Evolutionary conservation across 2,113 vertebrate species (phyloP).

Genomic region (Gymnocephalus cernua): DNA sequence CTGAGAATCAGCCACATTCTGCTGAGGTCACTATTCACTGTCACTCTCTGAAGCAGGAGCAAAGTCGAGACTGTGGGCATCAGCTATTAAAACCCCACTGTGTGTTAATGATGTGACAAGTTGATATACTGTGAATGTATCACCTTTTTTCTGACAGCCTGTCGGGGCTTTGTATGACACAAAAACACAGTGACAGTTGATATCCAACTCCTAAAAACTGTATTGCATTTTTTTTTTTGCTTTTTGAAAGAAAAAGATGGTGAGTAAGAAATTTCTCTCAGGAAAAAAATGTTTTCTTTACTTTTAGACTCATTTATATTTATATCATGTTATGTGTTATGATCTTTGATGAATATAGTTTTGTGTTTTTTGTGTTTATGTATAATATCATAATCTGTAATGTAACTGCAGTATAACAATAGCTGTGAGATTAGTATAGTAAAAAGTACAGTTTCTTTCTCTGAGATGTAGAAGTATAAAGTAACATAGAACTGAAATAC

Average conservation of each 20-base stretch:
- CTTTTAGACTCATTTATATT: not conserved
- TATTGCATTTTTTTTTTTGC: too few species aligned
- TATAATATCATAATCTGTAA: not conserved
- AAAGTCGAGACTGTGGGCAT: constrained; percentile 25
- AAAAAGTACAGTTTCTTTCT: not conserved
- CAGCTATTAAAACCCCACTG: constrained; percentile 10
- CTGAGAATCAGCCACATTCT: constrained; percentile 61
- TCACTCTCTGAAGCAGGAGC: constrained; percentile 27
- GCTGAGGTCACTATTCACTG: constrained; percentile 58
- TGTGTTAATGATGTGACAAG: constrained; percentile 7
- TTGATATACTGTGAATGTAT: not conserved
- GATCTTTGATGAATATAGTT: not conserved
- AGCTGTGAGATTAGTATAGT: not conserved
- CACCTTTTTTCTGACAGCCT: constrained; percentile 1
- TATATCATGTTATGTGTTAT: not conserved
- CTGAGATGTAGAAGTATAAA: not conserved
- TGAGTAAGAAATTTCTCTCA: not conserved
- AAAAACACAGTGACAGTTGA: not conserved
- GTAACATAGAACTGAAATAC: not conserved
- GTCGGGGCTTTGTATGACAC: not conserved
- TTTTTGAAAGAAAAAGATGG: not conserved
- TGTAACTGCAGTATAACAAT: not conserved
- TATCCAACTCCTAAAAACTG: not conserved
- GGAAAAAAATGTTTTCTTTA: not conserved
- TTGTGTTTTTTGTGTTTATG: not conserved